phyloP scores from a whole-genome alignment of 2,113 vertebrate species.

The Spea bombifrons region DNA sequence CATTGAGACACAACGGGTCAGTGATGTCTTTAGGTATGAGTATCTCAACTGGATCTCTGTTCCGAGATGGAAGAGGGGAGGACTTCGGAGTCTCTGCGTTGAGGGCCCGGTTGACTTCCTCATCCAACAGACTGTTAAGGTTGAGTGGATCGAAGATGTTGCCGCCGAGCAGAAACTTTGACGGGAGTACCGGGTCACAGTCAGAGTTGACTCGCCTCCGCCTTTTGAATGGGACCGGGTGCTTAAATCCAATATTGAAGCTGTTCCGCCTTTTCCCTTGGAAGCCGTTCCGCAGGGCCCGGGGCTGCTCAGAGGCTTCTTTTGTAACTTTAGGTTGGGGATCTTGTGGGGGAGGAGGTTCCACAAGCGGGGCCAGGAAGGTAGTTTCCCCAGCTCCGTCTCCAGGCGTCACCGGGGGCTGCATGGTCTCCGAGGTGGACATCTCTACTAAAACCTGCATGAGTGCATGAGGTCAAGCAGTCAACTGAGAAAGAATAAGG shows the following conservation, averaged over 20 bases:
- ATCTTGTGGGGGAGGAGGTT: not conserved
- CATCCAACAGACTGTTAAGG: conserved; percentile 86
- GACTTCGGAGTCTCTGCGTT: conserved; percentile 85
- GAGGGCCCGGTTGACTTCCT: conserved; percentile 79
- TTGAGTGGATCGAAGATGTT: conserved; percentile 92
- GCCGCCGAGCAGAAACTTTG: conserved; percentile 83
- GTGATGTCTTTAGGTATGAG: conserved; percentile 87
- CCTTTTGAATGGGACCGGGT: conserved; percentile 72
- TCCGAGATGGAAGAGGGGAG: conserved; percentile 78
- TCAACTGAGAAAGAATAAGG: not conserved
- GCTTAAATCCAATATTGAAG: conserved; percentile 72
- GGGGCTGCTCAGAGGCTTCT: conserved; percentile 33
- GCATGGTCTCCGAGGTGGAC: conserved; percentile 11
- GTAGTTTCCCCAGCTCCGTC: not conserved
- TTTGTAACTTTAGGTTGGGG: not conserved
- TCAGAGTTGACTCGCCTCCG: conserved; percentile 77
- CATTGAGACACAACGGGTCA: conserved; percentile 85
- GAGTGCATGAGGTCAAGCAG: not conserved
- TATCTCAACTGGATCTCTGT: conserved; percentile 82
- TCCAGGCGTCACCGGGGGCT: not conserved
- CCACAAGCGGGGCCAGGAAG: not conserved
- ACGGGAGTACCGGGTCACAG: conserved; percentile 77
- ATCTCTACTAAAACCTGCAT: conserved; percentile 37
- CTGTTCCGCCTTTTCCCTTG: conserved; percentile 75
- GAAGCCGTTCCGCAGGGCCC: conserved; percentile 68